phyloP scores from a whole-genome alignment of 2,888 invertebrate genomes.

The Nephrotoma flavescens region DNA sequence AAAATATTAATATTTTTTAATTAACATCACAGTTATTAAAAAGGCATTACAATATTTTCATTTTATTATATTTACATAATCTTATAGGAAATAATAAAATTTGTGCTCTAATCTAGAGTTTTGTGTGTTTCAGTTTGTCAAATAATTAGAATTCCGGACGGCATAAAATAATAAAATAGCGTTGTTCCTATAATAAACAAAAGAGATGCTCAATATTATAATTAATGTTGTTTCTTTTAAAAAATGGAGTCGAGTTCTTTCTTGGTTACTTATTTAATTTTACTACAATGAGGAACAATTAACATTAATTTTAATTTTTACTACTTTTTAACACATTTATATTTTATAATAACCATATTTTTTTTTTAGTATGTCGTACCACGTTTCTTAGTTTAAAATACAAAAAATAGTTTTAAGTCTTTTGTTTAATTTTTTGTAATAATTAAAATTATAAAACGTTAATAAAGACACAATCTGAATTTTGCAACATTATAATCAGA shows the following conservation, averaged over 20 bases:
- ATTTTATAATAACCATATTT: background rate
- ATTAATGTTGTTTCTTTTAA: background rate
- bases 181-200: background rate
- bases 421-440: background rate
- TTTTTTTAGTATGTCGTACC: background rate
- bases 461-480: background rate
- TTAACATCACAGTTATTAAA: conserved; percentile 16
- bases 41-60: conserved; percentile 13
- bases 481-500: background rate
- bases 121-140: background rate
- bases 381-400: too few relatives aligned
- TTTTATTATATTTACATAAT: background rate
- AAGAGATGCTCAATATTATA: background rate
- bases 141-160: background rate
- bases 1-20: conserved; percentile 6
- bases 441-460: background rate
- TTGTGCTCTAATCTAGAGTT: background rate
- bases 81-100: background rate
- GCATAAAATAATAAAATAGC: background rate
- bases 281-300: background rate
- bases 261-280: background rate
- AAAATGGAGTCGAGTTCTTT: background rate
- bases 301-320: background rate
- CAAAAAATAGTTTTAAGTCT: background rate
- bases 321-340: background rate